Base-by-base conservation (phyloP, 1,140 invertebrate genomes). In the Brachionus manjavacas region DNA sequence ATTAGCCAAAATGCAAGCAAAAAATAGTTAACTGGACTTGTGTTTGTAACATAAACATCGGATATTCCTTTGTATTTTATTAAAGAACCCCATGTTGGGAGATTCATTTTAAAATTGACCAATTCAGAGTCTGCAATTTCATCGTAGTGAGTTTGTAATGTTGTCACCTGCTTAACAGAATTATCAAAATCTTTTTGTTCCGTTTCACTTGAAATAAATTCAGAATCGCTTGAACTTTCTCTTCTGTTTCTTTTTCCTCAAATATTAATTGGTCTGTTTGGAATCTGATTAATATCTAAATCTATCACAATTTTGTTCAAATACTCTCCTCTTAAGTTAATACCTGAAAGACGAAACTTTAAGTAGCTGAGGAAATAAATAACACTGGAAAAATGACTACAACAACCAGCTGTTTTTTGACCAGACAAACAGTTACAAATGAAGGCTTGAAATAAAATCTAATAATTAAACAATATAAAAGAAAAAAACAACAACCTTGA, bases 141-240 rank as follows among this genome's bases (percentile, higher is more conserved):
- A 28, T 66, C 16, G 3, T 11, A 14, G 1, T 66, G 23, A 68
- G 14, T 39, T 68, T 31, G 64, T 11, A n/a, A 39, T 9, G 11
- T 28, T 31, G 9, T 31, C 4, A n/a, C 49, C n/a, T 60, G 16
- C n/a, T 14, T 25, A 68, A 28, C 23, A 68, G 25, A n/a, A 31
- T 16, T 41, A 35, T 74, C 70, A 43, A 46, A 23, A 43, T 74
- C 70, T 46, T 46, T 49, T 76, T n/a, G 8, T 49, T 76, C 72
- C 1, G 68, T 43, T 41, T 72, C 68, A 39, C 31, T 39, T 41
- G 31, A 39, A 20, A 14, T 41, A 1, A 41, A 23, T 2, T 72
- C 68, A 41, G 68, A 72, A 39, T 39, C 68, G n/a, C 68, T 72
- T 16, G 68, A 72, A 8, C 41, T 49, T 20, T 76, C 72, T 76